Conservation (phyloP, 2,113 vertebrate species). For the Leiothrix lutea region DNA sequence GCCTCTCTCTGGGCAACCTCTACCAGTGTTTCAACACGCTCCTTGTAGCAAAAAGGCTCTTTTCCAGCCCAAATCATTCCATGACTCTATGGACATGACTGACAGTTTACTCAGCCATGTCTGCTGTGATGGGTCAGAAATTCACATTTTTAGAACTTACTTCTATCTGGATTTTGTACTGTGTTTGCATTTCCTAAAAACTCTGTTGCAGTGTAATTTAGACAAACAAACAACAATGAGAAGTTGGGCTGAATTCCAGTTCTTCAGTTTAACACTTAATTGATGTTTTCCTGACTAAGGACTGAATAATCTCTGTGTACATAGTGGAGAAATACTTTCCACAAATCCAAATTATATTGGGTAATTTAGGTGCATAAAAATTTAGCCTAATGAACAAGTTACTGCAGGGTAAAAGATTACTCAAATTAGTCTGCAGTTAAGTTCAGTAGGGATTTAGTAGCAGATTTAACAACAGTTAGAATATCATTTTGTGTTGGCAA, state of each 20-base stretch:
- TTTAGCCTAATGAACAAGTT: slow-evolving; percentile 7
- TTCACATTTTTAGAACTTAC: background rate
- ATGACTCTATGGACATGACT: background rate
- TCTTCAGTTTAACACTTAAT: background rate
- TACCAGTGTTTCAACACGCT: background rate
- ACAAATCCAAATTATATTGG: background rate
- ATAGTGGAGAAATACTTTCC: background rate
- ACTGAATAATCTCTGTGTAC: background rate
- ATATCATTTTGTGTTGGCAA: background rate
- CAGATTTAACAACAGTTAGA: background rate
- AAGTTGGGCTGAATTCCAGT: background rate
- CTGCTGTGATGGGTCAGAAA: background rate
- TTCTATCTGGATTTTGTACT: background rate
- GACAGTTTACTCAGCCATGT: background rate
- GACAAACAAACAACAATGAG: background rate
- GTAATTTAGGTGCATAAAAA: background rate
- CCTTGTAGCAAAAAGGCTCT: background rate
- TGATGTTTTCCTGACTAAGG: slow-evolving; percentile 4
- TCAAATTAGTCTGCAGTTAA: background rate
- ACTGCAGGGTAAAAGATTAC: background rate
- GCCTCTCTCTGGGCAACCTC: background rate
- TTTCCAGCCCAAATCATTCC: background rate
- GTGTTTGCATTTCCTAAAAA: background rate
- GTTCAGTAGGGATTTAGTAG: background rate
- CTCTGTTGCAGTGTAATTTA: background rate